These are phyloP conservation scores for Cyphomyrmex costatus DNA, from an alignment of 1,140 invertebrate species.

Conservation along the genomic window DNA sequence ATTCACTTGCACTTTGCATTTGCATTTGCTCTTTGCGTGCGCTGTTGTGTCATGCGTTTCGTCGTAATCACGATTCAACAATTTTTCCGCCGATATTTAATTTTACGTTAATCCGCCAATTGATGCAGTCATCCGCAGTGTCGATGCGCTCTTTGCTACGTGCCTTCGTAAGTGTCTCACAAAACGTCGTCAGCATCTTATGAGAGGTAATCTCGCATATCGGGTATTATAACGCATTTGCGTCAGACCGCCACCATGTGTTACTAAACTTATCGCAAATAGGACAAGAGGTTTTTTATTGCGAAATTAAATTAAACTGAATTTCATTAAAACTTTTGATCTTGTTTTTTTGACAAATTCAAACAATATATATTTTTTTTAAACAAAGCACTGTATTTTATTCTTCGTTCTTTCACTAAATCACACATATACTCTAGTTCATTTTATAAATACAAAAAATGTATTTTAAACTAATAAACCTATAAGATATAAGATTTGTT, in stretches of 20 bases:
- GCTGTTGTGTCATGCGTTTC: neutral
- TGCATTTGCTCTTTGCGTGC: too few relatives aligned
- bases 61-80: neutral
- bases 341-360: too few relatives aligned
- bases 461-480: too few relatives aligned
- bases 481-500: too few relatives aligned
- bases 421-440: too few relatives aligned
- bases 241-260: neutral
- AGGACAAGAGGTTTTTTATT: too few relatives aligned
- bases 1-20: neutral
- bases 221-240: neutral
- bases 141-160: neutral
- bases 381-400: too few relatives aligned
- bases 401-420: too few relatives aligned
- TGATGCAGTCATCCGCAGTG: neutral
- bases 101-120: neutral
- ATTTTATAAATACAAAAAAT: too few relatives aligned
- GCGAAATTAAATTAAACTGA: too few relatives aligned
- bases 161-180: conserved; percentile 24
- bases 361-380: too few relatives aligned
- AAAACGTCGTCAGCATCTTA: neutral
- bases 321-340: too few relatives aligned
- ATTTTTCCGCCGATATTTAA: neutral
- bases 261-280: neutral
- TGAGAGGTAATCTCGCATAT: neutral